Evolutionary conservation across 2,113 vertebrate genomes (phyloP).

Genomic region (Mobula birostris): DNA sequence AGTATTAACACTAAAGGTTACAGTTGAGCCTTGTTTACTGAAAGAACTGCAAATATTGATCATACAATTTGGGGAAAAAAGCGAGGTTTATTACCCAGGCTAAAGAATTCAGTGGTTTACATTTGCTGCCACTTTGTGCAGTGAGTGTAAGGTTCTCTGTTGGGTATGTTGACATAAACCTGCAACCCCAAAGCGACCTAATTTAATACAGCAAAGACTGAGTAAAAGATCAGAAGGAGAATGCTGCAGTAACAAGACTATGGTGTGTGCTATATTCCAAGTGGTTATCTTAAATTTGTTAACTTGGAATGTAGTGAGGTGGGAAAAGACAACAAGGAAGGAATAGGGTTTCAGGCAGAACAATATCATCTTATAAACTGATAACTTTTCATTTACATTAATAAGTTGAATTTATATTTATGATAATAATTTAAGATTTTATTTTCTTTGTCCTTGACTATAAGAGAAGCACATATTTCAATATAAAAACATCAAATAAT

Average conservation of each 20-base stretch:
- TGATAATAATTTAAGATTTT: not conserved
- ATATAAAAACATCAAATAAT: not conserved
- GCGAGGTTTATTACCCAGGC: not conserved
- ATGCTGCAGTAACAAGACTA: not conserved
- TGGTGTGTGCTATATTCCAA: not conserved
- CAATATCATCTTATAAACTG: not conserved
- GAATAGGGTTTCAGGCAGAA: not conserved
- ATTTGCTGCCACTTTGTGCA: too few relatives aligned
- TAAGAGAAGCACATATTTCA: not conserved
- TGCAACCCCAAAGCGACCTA: too few relatives aligned
- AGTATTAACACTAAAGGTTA: not conserved
- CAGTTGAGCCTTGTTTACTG: not conserved
- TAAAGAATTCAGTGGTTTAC: not conserved
- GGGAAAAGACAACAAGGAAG: not conserved
- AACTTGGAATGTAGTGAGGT: not conserved
- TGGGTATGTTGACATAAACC: too few relatives aligned
- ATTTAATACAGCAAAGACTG: not conserved
- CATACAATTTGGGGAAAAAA: not conserved
- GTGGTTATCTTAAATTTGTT: conserved; percentile 3
- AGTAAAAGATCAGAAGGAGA: not conserved
- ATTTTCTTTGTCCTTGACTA: not conserved
- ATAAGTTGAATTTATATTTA: not conserved
- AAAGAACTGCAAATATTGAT: not conserved
- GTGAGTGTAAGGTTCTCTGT: too few relatives aligned
- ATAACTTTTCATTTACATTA: not conserved